Evolutionary conservation across 2,797 vertebrate genomes (phyloP).

Genomic region (Lagorchestes hirsutus): DNA sequence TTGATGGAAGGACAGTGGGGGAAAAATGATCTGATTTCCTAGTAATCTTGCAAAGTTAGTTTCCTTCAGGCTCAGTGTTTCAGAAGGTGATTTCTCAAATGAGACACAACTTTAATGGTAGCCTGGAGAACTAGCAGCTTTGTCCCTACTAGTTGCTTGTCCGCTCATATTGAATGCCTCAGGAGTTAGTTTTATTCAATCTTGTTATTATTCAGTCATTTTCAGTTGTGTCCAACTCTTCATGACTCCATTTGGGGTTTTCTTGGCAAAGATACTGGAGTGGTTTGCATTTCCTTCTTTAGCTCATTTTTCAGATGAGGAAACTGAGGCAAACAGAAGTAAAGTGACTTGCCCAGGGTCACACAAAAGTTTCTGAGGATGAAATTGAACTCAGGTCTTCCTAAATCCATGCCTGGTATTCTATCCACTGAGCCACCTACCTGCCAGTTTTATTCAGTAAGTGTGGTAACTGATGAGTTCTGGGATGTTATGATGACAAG

Average conservation of each 20-base stretch:
- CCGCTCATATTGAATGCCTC: background rate
- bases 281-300: background rate
- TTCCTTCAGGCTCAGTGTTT: background rate
- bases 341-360: background rate
- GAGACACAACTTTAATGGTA: background rate
- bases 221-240: background rate
- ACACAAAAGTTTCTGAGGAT: background rate
- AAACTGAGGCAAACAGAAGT: background rate
- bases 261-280: background rate
- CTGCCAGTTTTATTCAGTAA: background rate
- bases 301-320: background rate
- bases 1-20: background rate
- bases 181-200: background rate
- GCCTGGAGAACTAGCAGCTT: background rate
- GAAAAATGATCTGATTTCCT: background rate
- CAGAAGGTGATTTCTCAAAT: background rate
- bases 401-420: background rate
- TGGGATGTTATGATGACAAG: background rate
- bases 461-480: background rate
- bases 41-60: background rate
- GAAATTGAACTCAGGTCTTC: background rate
- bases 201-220: background rate
- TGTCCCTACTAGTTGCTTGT: background rate
- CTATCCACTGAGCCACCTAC: background rate
- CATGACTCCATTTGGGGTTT: background rate